These are phyloP conservation scores for Leptura quadrifasciata DNA, from an alignment of 2,888 invertebrate genomes.

Conservation along the genomic window DNA sequence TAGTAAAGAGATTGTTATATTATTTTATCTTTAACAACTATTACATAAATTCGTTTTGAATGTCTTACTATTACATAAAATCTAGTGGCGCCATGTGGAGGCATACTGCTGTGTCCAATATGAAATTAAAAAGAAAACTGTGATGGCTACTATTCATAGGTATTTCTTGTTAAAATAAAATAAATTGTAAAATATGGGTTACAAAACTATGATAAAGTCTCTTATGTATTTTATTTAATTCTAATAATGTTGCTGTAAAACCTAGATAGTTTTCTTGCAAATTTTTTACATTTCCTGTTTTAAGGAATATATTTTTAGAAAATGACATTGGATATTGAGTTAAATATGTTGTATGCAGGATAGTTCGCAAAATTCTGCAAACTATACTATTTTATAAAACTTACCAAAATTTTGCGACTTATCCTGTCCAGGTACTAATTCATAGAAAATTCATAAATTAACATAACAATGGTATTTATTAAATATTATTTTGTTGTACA, in stretches of 20 bases:
- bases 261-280: constrained; percentile 12
- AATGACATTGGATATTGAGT: constrained; percentile 21
- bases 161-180: neutral
- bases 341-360: constrained; percentile 2
- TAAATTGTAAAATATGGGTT: neutral
- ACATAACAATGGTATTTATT: constrained; percentile 36
- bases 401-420: constrained; percentile 15
- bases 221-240: neutral
- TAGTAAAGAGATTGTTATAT: too few relatives aligned
- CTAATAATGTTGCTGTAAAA: constrained; percentile 17
- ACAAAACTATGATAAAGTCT: neutral
- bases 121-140: neutral
- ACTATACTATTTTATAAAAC: constrained; percentile 1
- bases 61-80: too few relatives aligned
- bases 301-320: constrained; percentile 38
- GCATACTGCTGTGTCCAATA: neutral
- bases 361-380: neutral
- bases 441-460: constrained; percentile 36
- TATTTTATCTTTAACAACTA: too few relatives aligned
- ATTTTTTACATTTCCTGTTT: constrained; percentile 21
- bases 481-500: constrained; percentile 62
- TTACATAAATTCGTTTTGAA: too few relatives aligned
- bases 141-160: neutral
- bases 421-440: neutral
- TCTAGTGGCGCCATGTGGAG: neutral